Evolutionary conservation across 2,888 invertebrate genomes (phyloP), one percentile per base, ranked within the genome.

Genomic region (Orchesella flavescens): DNA sequence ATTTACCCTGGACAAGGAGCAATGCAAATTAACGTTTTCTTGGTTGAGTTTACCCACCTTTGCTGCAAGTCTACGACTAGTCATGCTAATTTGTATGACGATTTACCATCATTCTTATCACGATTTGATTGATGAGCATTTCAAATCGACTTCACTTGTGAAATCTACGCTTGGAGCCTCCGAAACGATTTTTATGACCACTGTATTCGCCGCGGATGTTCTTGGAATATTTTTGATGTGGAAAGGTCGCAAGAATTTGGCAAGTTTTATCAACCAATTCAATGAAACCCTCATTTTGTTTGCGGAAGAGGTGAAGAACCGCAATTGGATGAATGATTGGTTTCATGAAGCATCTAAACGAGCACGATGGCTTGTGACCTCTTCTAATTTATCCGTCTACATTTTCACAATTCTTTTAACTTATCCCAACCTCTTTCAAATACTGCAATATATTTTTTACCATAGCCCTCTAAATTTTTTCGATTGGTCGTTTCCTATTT

Each of bases 181-280:
- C 13, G 77, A 77, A 17, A 13, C 55, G 2, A 77, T 77, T 24
- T 17, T 77, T 1, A 24, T 57, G 23, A 10, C 19, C 0, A 68
- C 77, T 53, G 44, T 77, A 15, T 57, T 77, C 7, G 9, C 53
- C 5, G 68, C 77, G 0, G 77, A 77, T 46, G 68, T 68, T 12
- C n/a, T 77, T 43, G 55, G 43, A 7, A 21, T 21, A 5, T 68
- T 53, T 21, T 17, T 68, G 10, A 55, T 77, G 21, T 57, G 55
- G 77, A 77, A 77, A 24, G 68, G 43, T 15, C 1, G 57, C 12
- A 15, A 44, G 1, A 3, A 9, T 10, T 55, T 77, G 55, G 15
- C 23, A 12, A 21, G 21, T 12, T 68, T 66, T 21, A 23, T 66
- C 1, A 77, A 77, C 17, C 4, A 59, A 1, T 19, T 59, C 12